Percentiles rank a stretch among this genome's conserved stretches.
phyloP scores from a whole-genome alignment of 2,797 vertebrate species.

The Denticeps clupeoides region DNA sequence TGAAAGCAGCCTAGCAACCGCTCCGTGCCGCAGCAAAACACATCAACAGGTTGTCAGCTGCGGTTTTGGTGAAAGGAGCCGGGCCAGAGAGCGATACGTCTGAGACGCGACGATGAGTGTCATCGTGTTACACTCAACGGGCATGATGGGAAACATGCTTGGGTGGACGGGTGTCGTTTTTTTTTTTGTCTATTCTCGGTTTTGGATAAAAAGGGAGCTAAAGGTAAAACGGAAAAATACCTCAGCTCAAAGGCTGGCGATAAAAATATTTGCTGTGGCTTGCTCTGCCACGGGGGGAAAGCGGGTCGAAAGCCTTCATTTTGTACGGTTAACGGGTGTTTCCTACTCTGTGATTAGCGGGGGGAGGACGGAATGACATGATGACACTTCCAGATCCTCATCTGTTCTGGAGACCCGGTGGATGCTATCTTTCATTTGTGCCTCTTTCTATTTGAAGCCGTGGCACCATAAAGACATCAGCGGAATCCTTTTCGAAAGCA shows the following conservation, averaged over 20 bases:
- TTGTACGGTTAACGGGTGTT: no score
- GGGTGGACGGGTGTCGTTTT: not conserved
- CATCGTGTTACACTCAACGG: constrained; percentile 17
- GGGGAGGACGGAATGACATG: no score
- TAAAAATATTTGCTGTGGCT: constrained; percentile 5
- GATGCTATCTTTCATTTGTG: no score
- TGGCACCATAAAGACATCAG: no score
- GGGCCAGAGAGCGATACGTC: constrained; percentile 38
- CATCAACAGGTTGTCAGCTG: constrained; percentile 59
- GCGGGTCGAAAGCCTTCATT: no score
- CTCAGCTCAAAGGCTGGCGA: not conserved
- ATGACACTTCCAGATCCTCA: no score
- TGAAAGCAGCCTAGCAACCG: constrained; percentile 54
- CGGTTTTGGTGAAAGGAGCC: constrained; percentile 39
- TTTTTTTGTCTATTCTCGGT: not conserved
- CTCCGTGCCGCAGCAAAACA: constrained; percentile 38
- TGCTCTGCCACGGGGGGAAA: constrained; percentile 7
- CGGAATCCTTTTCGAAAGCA: not conserved
- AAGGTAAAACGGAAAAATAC: constrained; percentile 5
- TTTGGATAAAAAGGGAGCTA: not conserved
- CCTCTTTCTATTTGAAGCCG: no score
- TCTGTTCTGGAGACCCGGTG: no score
- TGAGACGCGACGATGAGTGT: constrained; percentile 16
- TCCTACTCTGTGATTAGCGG: no score
- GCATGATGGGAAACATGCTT: constrained; percentile 21